Conservation (phyloP, 2,797 vertebrate genomes). For the Thamnophis elegans region DNA sequence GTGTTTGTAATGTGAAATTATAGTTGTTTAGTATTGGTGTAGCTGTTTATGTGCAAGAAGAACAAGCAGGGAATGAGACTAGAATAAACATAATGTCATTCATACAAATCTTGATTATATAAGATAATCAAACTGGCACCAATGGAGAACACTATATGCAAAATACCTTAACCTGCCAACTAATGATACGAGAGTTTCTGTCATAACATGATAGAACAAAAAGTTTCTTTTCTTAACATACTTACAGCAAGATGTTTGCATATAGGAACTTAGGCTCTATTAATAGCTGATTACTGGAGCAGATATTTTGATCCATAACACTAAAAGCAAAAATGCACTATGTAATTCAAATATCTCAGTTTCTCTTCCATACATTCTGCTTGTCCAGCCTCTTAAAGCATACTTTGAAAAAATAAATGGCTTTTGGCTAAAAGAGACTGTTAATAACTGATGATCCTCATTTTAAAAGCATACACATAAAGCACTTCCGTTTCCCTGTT, state of each 20-base stretch:
- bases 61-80: constrained; percentile 63
- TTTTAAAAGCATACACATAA: neutral
- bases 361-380: neutral
- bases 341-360: neutral
- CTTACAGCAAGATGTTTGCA: neutral
- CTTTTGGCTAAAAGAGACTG: neutral
- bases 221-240: constrained; percentile 1
- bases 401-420: neutral
- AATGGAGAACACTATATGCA: constrained; percentile 46
- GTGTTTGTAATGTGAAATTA: constrained; percentile 57
- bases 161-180: constrained; percentile 55
- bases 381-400: neutral
- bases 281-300: neutral
- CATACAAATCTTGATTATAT: constrained; percentile 67
- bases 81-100: constrained; percentile 72
- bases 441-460: neutral
- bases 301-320: neutral
- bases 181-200: constrained; percentile 50
- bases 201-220: neutral
- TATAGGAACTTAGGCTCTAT: neutral
- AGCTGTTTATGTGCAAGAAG: constrained; percentile 69
- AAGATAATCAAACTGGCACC: constrained; percentile 69
- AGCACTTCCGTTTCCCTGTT: neutral
- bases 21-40: constrained; percentile 65
- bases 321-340: neutral